Conservation (phyloP, 2,888 invertebrate genomes). For the Cataglyphis livida region DNA sequence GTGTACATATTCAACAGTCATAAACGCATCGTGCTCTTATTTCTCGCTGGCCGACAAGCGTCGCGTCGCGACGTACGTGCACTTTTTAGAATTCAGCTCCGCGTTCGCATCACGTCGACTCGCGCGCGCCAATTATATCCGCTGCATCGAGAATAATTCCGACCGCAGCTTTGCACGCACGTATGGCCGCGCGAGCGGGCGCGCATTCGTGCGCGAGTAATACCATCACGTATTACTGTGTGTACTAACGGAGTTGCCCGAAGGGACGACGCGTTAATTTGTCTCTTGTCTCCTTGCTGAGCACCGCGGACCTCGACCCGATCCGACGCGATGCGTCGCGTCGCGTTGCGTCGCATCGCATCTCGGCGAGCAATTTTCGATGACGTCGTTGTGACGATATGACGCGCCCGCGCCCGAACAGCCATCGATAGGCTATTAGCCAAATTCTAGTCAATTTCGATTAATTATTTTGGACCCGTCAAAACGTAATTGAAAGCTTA, state of each 20-base stretch:
- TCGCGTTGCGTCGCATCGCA: slow-evolving; percentile 21
- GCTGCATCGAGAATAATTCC: slow-evolving; percentile 58
- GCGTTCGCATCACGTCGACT: slow-evolving; percentile 30
- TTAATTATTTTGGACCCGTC: slow-evolving; percentile 38
- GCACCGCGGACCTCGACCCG: slow-evolving; percentile 4
- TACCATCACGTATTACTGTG: slow-evolving; percentile 53
- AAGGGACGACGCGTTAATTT: slow-evolving; percentile 57
- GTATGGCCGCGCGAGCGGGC: slow-evolving; percentile 40
- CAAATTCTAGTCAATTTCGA: slow-evolving; percentile 38
- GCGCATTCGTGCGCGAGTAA: slow-evolving; percentile 53
- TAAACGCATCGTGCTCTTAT: slow-evolving; percentile 35
- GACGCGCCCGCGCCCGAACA: background rate
- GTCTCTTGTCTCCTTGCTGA: slow-evolving; percentile 61
- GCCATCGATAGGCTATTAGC: slow-evolving; percentile 23
- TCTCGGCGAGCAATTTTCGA: slow-evolving; percentile 44
- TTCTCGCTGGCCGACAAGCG: background rate
- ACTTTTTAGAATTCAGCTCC: slow-evolving; percentile 63
- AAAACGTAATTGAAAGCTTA: slow-evolving; percentile 5
- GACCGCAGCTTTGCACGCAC: slow-evolving; percentile 49
- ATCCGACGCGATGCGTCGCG: slow-evolving; percentile 1
- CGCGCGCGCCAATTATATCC: slow-evolving; percentile 58
- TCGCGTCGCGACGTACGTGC: slow-evolving; percentile 14
- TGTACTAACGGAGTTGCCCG: slow-evolving; percentile 47
- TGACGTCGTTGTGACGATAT: slow-evolving; percentile 36
- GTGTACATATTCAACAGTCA: background rate